These are phyloP conservation scores for Drosophila aldrichi DNA, from an alignment of 2,888 invertebrate species.

Conservation along the genomic window DNA sequence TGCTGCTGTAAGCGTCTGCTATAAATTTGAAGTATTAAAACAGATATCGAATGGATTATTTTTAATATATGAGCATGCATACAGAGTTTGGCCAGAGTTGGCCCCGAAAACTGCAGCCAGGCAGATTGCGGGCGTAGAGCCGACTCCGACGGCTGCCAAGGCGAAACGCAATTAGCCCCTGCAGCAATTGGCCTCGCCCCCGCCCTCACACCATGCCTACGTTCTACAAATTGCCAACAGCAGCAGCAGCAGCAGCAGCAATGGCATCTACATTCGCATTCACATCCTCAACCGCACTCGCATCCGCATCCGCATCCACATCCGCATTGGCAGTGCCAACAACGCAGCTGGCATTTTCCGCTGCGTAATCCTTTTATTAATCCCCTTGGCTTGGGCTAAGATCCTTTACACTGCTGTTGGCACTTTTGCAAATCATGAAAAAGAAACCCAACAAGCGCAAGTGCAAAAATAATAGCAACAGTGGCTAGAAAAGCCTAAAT, in stretches of 20 bases:
- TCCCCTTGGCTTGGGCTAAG: conserved; percentile 79
- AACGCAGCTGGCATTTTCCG: conserved; percentile 82
- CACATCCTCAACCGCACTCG: conserved; percentile 45
- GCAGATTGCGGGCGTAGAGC: conserved; percentile 47
- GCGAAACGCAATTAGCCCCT: conserved; percentile 69
- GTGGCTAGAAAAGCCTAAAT: not conserved
- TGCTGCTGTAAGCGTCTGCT: conserved; percentile 63
- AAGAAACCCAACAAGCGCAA: conserved; percentile 52
- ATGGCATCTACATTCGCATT: conserved; percentile 43
- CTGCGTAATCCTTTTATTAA: conserved; percentile 83
- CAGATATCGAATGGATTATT: conserved; percentile 78
- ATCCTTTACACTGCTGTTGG: conserved; percentile 78
- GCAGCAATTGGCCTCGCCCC: conserved; percentile 56
- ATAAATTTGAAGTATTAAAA: conserved; percentile 78
- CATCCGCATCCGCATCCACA: conserved; percentile 50
- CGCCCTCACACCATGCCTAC: conserved; percentile 13
- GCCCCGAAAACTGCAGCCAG: conserved; percentile 60
- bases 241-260: conserved; percentile 1
- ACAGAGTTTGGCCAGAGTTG: conserved; percentile 39
- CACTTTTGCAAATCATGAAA: conserved; percentile 76
- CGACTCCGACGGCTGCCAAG: conserved; percentile 55
- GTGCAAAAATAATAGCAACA: conserved; percentile 20
- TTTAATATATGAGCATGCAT: conserved; percentile 74
- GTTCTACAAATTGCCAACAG: not conserved
- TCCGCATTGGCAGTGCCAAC: conserved; percentile 59